These are phyloP conservation scores for Cheilosia soror DNA, from an alignment of 2,888 invertebrate genomes.

Conservation along the genomic window DNA sequence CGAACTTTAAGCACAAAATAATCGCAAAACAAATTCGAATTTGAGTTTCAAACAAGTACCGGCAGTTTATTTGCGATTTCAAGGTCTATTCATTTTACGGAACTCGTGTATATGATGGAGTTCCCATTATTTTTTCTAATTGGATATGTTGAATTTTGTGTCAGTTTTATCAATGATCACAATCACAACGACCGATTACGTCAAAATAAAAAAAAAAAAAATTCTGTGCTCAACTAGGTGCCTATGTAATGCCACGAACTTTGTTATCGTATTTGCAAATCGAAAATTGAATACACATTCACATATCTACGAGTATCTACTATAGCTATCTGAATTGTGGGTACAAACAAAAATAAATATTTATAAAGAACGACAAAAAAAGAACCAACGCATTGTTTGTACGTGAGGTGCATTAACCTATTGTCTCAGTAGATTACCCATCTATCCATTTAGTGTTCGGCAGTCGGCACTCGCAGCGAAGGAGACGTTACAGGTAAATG, in stretches of 20 bases:
- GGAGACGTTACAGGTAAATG: constrained; percentile 43
- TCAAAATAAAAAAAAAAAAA: constrained; percentile 14
- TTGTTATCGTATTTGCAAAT: not conserved
- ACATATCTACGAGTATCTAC: not conserved
- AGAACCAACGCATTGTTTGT: constrained; percentile 51
- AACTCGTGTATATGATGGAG: not conserved
- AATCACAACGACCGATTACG: constrained; percentile 11
- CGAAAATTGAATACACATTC: not conserved
- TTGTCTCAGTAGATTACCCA: constrained; percentile 28
- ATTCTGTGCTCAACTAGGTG: not conserved
- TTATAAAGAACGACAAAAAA: not conserved
- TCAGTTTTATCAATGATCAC: constrained; percentile 27
- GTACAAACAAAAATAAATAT: not conserved
- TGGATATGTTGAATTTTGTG: constrained; percentile 20
- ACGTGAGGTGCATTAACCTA: constrained; percentile 70
- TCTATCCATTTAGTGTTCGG: constrained; percentile 10
- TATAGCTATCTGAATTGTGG: constrained; percentile 9
- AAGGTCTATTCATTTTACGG: constrained; percentile 41
- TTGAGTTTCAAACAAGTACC: not conserved
- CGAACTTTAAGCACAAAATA: not conserved
- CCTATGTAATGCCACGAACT: not conserved
- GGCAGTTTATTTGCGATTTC: constrained; percentile 2
- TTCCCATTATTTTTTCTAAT: not conserved
- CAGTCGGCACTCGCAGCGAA: not conserved
- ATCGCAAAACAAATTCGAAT: not conserved